phyloP scores from a whole-genome alignment of 2,113 vertebrate species.

The Zapornia atra region DNA sequence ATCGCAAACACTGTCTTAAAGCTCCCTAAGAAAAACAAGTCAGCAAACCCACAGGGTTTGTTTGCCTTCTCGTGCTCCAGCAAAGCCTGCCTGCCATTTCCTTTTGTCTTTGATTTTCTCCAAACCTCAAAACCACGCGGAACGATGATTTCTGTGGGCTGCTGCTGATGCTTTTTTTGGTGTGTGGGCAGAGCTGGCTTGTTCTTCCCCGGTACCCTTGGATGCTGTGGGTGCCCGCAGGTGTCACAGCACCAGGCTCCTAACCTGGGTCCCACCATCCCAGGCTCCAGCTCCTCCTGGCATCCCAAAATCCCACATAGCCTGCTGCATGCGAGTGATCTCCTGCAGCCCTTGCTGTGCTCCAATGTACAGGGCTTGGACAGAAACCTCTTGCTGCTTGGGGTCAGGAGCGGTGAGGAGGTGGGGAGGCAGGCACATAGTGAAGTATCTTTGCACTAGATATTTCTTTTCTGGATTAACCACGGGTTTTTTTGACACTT shows the following conservation, averaged over 20 bases:
- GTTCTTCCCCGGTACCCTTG: accelerated
- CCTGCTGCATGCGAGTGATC: no score
- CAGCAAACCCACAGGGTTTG: slow-evolving; percentile 30
- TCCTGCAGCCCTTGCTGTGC: neutral
- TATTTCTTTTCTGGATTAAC: neutral
- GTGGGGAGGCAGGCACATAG: neutral
- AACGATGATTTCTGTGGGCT: neutral
- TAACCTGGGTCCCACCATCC: neutral
- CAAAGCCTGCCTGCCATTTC: neutral
- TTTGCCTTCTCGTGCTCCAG: slow-evolving; percentile 18
- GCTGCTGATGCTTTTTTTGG: neutral
- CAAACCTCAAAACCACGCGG: slow-evolving; percentile 37
- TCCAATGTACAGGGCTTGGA: accelerated
- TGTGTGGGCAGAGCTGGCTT: neutral
- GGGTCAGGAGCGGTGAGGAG: neutral
- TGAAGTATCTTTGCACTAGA: accelerated
- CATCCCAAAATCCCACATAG: neutral
- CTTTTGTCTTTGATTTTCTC: slow-evolving; percentile 56
- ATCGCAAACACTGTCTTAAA: neutral
- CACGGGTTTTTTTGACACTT: neutral
- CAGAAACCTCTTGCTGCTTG: neutral
- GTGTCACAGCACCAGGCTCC: accelerated
- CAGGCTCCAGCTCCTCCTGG: neutral
- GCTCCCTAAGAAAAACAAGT: slow-evolving; percentile 37
- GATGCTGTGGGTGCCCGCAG: neutral